A percentile compares a stretch with the other conserved stretches of the same genome.
phyloP scores from a whole-genome alignment of 2,888 invertebrate species.

The Tetropium fuscum region DNA sequence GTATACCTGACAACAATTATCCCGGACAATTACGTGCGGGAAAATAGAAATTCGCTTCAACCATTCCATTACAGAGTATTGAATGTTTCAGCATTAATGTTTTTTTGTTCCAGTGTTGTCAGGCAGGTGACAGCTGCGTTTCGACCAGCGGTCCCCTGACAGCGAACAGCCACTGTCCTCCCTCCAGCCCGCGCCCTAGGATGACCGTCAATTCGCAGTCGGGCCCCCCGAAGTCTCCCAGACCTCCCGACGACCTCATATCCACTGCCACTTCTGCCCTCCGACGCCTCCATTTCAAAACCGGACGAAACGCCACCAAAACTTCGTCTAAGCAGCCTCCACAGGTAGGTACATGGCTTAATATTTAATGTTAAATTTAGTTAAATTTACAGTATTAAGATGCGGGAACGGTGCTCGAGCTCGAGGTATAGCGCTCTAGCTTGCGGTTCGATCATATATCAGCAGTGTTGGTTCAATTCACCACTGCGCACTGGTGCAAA shows the following conservation, averaged over 20 bases:
- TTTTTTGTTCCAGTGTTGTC: slow-evolving; percentile 45
- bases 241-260: slow-evolving; percentile 67
- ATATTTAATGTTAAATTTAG: background rate
- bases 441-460: too few species aligned
- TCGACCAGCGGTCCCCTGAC: slow-evolving; percentile 48
- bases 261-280: slow-evolving; percentile 71
- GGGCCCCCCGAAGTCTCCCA: slow-evolving; percentile 62
- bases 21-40: too few species aligned
- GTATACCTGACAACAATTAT: too few species aligned
- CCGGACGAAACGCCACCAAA: slow-evolving; percentile 68
- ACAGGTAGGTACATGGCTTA: too few species aligned
- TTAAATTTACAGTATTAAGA: too few species aligned
- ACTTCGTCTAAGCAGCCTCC: slow-evolving; percentile 50
- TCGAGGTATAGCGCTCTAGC: too few species aligned
- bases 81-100: background rate
- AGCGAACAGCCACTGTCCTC: slow-evolving; percentile 55
- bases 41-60: background rate
- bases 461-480: too few species aligned
- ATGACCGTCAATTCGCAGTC: slow-evolving; percentile 68
- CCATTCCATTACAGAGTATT: background rate
- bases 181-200: slow-evolving; percentile 64
- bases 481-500: too few species aligned
- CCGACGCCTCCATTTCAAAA: slow-evolving; percentile 75
- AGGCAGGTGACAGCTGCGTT: slow-evolving; percentile 50
- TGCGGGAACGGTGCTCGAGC: too few species aligned